A percentile compares a stretch with the other conserved stretches of the same genome.
These are phyloP conservation scores for Leptopilina syphax DNA, from an alignment of 2,888 invertebrate species.

Conservation along the genomic window DNA sequence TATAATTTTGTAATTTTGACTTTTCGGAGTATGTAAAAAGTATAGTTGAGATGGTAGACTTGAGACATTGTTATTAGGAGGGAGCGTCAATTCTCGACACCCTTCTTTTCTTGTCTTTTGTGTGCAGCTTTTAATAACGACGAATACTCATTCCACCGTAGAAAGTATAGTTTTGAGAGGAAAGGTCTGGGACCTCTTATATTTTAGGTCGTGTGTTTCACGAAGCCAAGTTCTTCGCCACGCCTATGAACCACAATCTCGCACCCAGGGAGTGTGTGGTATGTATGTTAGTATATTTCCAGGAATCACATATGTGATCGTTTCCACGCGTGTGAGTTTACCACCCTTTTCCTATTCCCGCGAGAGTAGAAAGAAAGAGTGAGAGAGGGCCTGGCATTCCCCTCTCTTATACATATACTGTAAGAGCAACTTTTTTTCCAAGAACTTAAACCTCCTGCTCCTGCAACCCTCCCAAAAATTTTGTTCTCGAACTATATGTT, in stretches of 20 bases:
- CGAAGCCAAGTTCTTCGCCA: conserved; percentile 34
- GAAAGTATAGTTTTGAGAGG: conserved; percentile 29
- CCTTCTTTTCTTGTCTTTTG: background rate
- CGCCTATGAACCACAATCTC: conserved; percentile 36
- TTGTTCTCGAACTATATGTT: conserved; percentile 38
- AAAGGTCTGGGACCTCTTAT: conserved; percentile 32
- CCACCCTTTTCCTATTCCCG: conserved; percentile 37
- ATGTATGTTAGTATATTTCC: conserved; percentile 26
- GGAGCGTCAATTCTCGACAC: background rate
- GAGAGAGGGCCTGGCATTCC: background rate
- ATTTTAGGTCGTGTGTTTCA: conserved; percentile 33
- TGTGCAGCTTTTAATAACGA: conserved; percentile 14
- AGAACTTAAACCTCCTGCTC: conserved; percentile 49
- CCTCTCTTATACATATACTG: background rate
- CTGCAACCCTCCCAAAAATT: conserved; percentile 53
- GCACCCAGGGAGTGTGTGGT: conserved; percentile 12
- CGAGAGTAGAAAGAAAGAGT: no score
- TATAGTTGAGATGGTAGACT: no score
- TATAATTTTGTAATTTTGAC: no score
- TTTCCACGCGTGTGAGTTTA: background rate
- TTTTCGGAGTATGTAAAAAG: no score
- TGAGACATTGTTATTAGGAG: no score
- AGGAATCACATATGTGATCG: conserved; percentile 24
- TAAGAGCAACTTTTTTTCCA: conserved; percentile 51
- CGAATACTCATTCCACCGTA: conserved; percentile 17